Base-by-base conservation (phyloP, 1,140 invertebrate genomes). In the Diabrotica virgifera region DNA sequence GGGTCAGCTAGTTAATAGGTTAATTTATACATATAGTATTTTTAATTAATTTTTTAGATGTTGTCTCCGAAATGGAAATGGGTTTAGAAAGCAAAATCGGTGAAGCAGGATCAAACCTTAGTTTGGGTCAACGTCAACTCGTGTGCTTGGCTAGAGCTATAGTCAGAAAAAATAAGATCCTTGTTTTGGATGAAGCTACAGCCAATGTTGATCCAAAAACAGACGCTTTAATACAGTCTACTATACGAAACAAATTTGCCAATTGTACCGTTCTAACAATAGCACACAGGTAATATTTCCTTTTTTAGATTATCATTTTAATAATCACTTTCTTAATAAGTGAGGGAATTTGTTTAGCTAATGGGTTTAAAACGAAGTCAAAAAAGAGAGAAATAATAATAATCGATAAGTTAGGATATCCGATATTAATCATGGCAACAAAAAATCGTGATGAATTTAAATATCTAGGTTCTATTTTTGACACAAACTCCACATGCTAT, bases 71-170 rank as follows among this genome's bases (percentile, higher is more conserved):
- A 24, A 62, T 79, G 46, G 64, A 74, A 5, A 72, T 64, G 52
- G 80, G 79, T 3, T 64, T 85, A 8, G 76, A 83, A 53, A 73
- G 74, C 11, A 72, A 80, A 79, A 71, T 89, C 24, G 76, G 81
- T 0, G 87, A 89, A 76, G 83, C 85, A 12, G 88, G 88, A 0
- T 74, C 78, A 5, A 88, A 88, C 77, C 86, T 87, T 71, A 88
- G 86, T 74, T 84, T 89, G 13, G 90, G 90, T 0, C 88, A 92
- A 77, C 79, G 90, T 12, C 90, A 92, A 76, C 74, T 92, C n/a
- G 79, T 93, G 10, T 93, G 90, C 74, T 75, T 93, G 5, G 90
- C 89, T 0, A 76, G 91, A 36, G 90, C 90, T 5, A 85, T 93
- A 51, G 78, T 91, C 2, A 77, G 85, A 62, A 85, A 87, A 62